Conservation (phyloP, 2,797 vertebrate genomes). For the Trichosurus vulpecula region DNA sequence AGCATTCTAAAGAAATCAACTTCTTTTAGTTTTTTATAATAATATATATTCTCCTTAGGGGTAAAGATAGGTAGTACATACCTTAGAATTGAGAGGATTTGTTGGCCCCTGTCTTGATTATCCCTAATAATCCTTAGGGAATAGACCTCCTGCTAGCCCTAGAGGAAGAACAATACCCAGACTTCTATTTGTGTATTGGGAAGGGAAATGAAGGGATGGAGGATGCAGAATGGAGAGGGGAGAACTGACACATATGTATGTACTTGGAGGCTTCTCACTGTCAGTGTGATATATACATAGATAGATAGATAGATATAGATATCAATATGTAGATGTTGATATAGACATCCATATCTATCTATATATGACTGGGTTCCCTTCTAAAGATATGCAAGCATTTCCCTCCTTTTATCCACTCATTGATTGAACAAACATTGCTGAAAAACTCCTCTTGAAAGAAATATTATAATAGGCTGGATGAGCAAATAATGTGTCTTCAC, state of each 20-base stretch:
- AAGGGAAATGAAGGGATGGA: not conserved
- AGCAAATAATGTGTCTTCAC: not conserved
- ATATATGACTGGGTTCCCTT: not conserved
- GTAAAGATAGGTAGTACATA: conserved; percentile 4
- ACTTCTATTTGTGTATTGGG: not conserved
- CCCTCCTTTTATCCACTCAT: not conserved
- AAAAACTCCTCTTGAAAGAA: not conserved
- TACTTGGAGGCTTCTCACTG: not conserved
- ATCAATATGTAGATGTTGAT: too few relatives aligned
- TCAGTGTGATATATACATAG: not conserved
- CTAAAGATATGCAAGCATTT: not conserved
- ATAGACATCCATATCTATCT: too few relatives aligned
- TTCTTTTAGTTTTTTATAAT: conserved; percentile 7
- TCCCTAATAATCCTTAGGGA: not conserved
- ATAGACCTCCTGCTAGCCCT: not conserved
- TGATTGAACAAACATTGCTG: conserved; percentile 36
- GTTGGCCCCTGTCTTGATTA: not conserved
- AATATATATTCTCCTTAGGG: not conserved
- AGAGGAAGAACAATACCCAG: not conserved
- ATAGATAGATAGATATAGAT: too few relatives aligned
- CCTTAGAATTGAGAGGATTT: not conserved
- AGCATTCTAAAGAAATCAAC: conserved; percentile 2
- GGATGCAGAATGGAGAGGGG: not conserved
- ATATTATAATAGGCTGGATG: not conserved
- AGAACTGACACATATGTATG: not conserved